A percentile compares a stretch with the other conserved stretches of the same genome.
Conservation (phyloP, 2,797 vertebrate species). For the Remorina albescens region DNA sequence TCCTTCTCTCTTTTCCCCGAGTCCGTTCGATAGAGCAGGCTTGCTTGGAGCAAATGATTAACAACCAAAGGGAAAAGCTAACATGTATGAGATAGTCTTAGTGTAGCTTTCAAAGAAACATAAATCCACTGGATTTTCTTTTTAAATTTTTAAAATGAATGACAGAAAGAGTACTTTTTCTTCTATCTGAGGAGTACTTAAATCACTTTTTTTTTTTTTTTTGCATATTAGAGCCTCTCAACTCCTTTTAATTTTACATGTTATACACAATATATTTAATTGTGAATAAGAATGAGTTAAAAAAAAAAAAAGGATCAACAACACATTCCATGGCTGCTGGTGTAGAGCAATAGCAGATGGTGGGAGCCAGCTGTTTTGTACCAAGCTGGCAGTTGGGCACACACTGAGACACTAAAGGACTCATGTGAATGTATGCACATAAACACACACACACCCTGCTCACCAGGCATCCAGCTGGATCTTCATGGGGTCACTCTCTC, state of each 20-base stretch:
- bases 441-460: slow-evolving; percentile 50
- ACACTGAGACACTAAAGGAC: slow-evolving; percentile 69
- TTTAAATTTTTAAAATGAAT: slow-evolving; percentile 22
- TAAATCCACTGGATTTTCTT: slow-evolving; percentile 32
- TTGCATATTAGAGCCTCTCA: slow-evolving; percentile 17
- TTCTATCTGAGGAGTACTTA: slow-evolving; percentile 18
- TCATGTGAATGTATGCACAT: slow-evolving; percentile 31
- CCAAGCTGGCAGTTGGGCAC: slow-evolving; percentile 78
- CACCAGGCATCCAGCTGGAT: slow-evolving; percentile 71
- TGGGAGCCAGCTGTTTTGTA: slow-evolving; percentile 84
- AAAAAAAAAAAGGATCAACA: slow-evolving; percentile 13
- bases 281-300: slow-evolving; percentile 31
- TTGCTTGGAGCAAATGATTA: slow-evolving; percentile 77
- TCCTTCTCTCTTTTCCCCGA: slow-evolving; percentile 50
- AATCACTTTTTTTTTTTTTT: background rate
- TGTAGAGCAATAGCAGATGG: slow-evolving; percentile 83
- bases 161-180: slow-evolving; percentile 8
- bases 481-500: slow-evolving; percentile 70
- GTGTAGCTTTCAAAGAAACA: slow-evolving; percentile 66
- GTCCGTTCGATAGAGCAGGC: slow-evolving; percentile 62
- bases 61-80: slow-evolving; percentile 72
- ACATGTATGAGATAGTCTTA: slow-evolving; percentile 51
- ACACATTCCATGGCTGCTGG: slow-evolving; percentile 61
- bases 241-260: slow-evolving; percentile 37
- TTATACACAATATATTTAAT: slow-evolving; percentile 28